Evolutionary conservation across 2,113 vertebrate species (phyloP), one percentile per base, ranked within the genome.

Genomic region (Isichthys henryi): DNA sequence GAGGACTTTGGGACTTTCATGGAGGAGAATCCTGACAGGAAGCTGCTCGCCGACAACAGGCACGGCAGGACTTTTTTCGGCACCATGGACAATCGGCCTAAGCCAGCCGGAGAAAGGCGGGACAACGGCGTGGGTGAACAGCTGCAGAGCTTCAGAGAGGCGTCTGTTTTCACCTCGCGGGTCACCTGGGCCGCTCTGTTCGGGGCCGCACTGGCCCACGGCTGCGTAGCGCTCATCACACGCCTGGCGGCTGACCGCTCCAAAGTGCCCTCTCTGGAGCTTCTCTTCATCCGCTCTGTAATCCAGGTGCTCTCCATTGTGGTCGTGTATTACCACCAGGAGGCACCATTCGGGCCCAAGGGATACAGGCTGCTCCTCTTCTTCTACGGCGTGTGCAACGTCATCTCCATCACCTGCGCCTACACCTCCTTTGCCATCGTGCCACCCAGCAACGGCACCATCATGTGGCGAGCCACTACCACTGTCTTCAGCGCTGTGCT

Each of bases 361-460:
- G 98, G 98, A 56, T 97, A 97, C 92, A 96, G 97, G 45, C 92
- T 98, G 31, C 96, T 96, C 8, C 96, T 99, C 49, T 95, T 98
- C 93, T 96, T 97, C 90, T 98, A 97, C 0, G 98, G 98, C 43
- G 90, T 97, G 0, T 95, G 97, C 92, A 98, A 98, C 50, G 97
- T 98, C 56, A 96, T 99, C 89, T 97, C 97, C n/a, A 97, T 98
- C 91, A 98, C 97, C 89, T 99, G 98, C 91, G 97, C 98, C 92
- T 98, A 98, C 80, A 96, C 97, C 0, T 98, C 97, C 45, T 95
- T 98, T 90, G 96, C 96, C 87, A 98, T 98, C 49, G 95, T 97
- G 77, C 96, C 97, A 84, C 95, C 97, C 21, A 97, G 97, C 92
- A 96, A 97, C 0, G 97, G 96, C 49, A 96, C 96, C 45, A 95